Conservation (phyloP, 2,888 invertebrate genomes). For the Pachycephus smyrnensis region DNA sequence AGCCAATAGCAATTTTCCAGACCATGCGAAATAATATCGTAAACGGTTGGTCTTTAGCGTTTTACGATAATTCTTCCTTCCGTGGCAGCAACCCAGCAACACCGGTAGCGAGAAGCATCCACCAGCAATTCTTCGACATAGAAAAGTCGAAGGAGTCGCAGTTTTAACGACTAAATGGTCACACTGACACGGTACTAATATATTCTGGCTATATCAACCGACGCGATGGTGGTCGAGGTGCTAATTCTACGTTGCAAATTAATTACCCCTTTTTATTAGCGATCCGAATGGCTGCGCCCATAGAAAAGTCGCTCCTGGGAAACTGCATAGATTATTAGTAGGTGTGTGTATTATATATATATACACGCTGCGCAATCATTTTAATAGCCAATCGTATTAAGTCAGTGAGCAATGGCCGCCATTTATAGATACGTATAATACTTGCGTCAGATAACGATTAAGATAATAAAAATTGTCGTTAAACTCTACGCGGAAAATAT, state of each 20-base stretch:
- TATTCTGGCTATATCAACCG: neutral
- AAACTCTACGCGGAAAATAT: neutral
- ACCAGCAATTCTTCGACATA: no score
- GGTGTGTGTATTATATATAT: neutral
- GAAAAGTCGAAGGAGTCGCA: neutral
- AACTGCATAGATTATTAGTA: neutral
- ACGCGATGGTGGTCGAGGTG: neutral
- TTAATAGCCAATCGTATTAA: neutral
- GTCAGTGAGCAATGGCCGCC: neutral
- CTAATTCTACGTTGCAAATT: neutral
- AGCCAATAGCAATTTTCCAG: slow-evolving; percentile 40
- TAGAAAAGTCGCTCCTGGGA: neutral
- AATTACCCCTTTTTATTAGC: slow-evolving; percentile 2
- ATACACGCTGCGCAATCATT: neutral
- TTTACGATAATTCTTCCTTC: slow-evolving; percentile 41
- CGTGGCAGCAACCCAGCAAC: neutral
- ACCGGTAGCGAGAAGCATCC: neutral
- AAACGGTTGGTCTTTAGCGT: slow-evolving; percentile 38
- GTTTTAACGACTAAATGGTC: neutral
- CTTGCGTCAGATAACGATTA: neutral
- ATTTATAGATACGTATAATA: neutral
- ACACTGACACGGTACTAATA: neutral
- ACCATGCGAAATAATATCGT: slow-evolving; percentile 44
- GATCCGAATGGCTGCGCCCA: neutral
- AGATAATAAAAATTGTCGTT: neutral